These are phyloP conservation scores for Dicaeum eximium DNA, from an alignment of 2,113 vertebrate genomes.

Conservation along the genomic window DNA sequence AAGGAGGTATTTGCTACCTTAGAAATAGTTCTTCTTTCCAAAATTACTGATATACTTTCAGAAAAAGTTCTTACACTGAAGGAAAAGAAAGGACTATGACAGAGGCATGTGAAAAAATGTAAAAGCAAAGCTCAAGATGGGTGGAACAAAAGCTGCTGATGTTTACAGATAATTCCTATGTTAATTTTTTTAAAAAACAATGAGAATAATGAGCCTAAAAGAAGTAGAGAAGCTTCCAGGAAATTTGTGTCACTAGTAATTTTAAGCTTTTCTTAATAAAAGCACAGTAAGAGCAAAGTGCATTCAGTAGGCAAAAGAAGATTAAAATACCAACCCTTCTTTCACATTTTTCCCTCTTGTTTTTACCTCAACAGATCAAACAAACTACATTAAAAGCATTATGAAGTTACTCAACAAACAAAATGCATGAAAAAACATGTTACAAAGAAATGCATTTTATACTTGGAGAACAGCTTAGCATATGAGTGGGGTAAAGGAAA, in stretches of 20 bases:
- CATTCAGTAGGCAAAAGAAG: not conserved
- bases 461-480: not conserved
- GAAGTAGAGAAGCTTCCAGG: not conserved
- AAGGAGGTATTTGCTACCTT: not conserved
- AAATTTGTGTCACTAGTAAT: not conserved
- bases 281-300: not conserved
- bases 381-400: not conserved
- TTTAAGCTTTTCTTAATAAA: slow-evolving; percentile 31
- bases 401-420: not conserved
- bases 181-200: not conserved
- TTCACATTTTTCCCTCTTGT: not conserved
- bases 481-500: not conserved
- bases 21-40: not conserved
- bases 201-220: not conserved
- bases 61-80: not conserved
- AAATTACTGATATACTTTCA: not conserved
- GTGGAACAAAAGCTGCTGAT: not conserved
- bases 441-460: not conserved
- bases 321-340: slow-evolving; percentile 34
- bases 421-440: slow-evolving; percentile 4
- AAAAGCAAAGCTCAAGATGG: not conserved
- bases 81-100: not conserved
- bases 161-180: not conserved
- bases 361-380: slow-evolving; percentile 49
- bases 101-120: not conserved